Evolutionary conservation across 2,888 invertebrate genomes (phyloP).

Genomic region (Tethea ocularis): DNA sequence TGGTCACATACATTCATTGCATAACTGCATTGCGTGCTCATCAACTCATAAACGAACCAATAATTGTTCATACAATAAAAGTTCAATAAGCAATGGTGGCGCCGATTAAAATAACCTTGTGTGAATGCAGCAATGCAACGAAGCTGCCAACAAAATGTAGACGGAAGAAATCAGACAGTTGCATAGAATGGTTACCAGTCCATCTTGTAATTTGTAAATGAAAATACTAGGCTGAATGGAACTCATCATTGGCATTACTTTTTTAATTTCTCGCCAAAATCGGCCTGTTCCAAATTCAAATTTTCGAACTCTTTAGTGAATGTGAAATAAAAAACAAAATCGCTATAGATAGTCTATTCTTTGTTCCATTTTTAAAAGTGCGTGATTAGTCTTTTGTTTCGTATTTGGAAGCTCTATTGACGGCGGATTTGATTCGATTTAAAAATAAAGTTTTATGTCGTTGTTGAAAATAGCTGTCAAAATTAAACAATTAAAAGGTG

Average conservation of each 20-base stretch:
- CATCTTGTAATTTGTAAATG: conserved; percentile 13
- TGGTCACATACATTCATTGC: conserved; percentile 21
- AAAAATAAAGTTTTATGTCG: background rate
- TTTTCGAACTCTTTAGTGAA: background rate
- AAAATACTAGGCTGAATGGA: conserved; percentile 18
- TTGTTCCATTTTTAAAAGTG: background rate
- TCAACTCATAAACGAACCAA: conserved; percentile 19
- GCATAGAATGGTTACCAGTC: conserved; percentile 25
- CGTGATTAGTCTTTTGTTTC: background rate
- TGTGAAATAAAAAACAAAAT: background rate
- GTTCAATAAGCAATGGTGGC: conserved; percentile 46
- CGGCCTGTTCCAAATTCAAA: background rate
- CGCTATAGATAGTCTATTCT: background rate
- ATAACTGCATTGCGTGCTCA: conserved; percentile 9
- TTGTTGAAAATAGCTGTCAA: conserved; percentile 43
- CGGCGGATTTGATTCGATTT: too few species aligned
- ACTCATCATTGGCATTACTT: background rate
- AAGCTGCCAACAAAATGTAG: conserved; percentile 58
- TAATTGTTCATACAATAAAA: conserved; percentile 37
- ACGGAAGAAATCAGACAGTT: conserved; percentile 35
- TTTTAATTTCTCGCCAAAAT: background rate
- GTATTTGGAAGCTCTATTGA: background rate
- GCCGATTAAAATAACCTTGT: conserved; percentile 69
- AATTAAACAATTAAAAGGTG: conserved; percentile 70
- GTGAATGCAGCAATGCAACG: conserved; percentile 46